These are phyloP conservation scores for Monopterus albus DNA, from an alignment of 2,113 vertebrate genomes.

Conservation along the genomic window DNA sequence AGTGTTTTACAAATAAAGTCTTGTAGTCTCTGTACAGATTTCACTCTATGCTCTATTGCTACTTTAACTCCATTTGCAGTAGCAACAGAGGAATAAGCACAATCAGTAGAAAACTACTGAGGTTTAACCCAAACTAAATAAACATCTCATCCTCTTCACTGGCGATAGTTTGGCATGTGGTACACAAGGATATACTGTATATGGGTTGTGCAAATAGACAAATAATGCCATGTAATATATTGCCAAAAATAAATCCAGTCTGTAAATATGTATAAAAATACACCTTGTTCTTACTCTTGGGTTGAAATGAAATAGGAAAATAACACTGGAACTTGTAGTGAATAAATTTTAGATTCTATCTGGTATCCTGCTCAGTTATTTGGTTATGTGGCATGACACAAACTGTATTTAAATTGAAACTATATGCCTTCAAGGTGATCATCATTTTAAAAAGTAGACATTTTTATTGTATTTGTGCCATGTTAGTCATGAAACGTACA, in stretches of 20 bases:
- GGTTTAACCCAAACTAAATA: constrained; percentile 25
- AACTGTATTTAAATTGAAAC: neutral
- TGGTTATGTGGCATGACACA: neutral
- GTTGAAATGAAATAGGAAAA: constrained; percentile 69
- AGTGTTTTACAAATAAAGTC: constrained; percentile 30
- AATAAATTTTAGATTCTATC: constrained; percentile 78
- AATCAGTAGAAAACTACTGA: constrained; percentile 40
- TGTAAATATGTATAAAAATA: constrained; percentile 78
- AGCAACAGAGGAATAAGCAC: constrained; percentile 6
- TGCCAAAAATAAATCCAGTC: constrained; percentile 64
- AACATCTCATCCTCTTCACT: constrained; percentile 32
- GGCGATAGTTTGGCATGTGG: constrained; percentile 15
- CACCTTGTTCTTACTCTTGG: constrained; percentile 69
- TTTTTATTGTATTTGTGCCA: neutral
- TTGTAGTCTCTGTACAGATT: constrained; percentile 14
- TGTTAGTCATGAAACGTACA: neutral
- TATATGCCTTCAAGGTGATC: neutral
- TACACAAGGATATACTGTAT: constrained; percentile 39
- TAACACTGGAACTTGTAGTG: constrained; percentile 75
- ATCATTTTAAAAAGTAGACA: neutral
- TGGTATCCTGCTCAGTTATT: constrained; percentile 18
- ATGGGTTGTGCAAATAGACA: constrained; percentile 60
- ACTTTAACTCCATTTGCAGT: constrained; percentile 11
- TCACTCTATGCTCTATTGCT: constrained; percentile 12
- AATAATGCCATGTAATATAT: constrained; percentile 53